These are phyloP conservation scores for Etheostoma spectabile DNA, from an alignment of 2,113 vertebrate genomes.

Conservation along the genomic window DNA sequence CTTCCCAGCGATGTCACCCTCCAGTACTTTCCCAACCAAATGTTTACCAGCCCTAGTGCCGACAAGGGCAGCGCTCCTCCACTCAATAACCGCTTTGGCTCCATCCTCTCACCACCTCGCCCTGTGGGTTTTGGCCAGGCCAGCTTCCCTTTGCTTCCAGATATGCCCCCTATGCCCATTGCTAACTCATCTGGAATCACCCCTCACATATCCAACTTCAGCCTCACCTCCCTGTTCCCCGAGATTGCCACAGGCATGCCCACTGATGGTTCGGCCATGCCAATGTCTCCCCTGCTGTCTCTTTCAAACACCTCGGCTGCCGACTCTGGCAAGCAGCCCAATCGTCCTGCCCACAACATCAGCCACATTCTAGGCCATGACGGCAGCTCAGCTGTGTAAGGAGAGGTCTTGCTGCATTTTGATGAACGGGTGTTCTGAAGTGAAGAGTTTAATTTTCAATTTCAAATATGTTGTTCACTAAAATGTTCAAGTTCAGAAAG, in stretches of 20 bases:
- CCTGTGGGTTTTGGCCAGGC: constrained; percentile 96
- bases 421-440: constrained; percentile 21
- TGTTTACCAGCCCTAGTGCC: constrained; percentile 94
- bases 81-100: constrained; percentile 96
- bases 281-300: constrained; percentile 96
- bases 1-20: constrained; percentile 96
- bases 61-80: constrained; percentile 91
- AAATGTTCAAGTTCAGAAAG: constrained; percentile 18
- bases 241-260: constrained; percentile 97
- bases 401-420: neutral
- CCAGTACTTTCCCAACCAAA: constrained; percentile 98
- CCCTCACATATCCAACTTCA: constrained; percentile 96
- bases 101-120: constrained; percentile 97
- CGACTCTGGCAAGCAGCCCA: constrained; percentile 95
- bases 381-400: constrained; percentile 95
- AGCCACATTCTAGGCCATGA: constrained; percentile 99
- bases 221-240: constrained; percentile 96
- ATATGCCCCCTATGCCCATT: constrained; percentile 97
- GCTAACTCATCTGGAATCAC: constrained; percentile 90
- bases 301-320: constrained; percentile 93
- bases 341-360: constrained; percentile 98
- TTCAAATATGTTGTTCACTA: constrained; percentile 10
- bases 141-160: constrained; percentile 94
- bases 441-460: neutral
- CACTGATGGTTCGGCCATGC: constrained; percentile 92